phyloP scores from a whole-genome alignment of 2,888 invertebrate species.

The Amiota communis region DNA sequence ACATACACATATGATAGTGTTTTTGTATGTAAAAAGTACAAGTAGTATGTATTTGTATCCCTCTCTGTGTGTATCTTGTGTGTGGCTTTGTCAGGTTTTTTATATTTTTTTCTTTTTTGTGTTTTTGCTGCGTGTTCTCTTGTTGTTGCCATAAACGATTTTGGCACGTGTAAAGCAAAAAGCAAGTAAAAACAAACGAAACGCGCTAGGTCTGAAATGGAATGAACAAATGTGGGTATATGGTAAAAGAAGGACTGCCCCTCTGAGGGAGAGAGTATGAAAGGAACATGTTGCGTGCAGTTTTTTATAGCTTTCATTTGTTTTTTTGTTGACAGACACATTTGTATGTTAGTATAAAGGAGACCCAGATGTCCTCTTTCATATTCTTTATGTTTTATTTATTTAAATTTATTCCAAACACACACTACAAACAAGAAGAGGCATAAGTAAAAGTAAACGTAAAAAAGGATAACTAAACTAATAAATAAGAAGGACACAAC shows the following conservation, averaged over 20 bases:
- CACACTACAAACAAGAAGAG: neutral
- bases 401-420: neutral
- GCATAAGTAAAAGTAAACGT: neutral
- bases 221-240: too few species aligned
- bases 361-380: neutral
- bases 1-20: neutral
- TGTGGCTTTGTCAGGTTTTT: too few species aligned
- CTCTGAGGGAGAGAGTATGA: neutral
- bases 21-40: neutral
- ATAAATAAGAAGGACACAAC: neutral
- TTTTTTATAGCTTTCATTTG: constrained; percentile 4
- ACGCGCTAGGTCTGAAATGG: too few species aligned
- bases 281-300: constrained; percentile 31
- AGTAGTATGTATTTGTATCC: neutral
- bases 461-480: neutral
- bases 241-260: too few species aligned
- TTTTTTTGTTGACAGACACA: neutral
- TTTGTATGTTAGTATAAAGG: too few species aligned
- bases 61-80: neutral
- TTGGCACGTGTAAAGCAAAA: constrained; percentile 30
- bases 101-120: neutral
- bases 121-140: neutral
- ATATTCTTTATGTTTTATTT: neutral
- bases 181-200: too few species aligned
- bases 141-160: constrained; percentile 12